phyloP scores from a whole-genome alignment of 2,888 invertebrate species.

The Noctua fimbriata region DNA sequence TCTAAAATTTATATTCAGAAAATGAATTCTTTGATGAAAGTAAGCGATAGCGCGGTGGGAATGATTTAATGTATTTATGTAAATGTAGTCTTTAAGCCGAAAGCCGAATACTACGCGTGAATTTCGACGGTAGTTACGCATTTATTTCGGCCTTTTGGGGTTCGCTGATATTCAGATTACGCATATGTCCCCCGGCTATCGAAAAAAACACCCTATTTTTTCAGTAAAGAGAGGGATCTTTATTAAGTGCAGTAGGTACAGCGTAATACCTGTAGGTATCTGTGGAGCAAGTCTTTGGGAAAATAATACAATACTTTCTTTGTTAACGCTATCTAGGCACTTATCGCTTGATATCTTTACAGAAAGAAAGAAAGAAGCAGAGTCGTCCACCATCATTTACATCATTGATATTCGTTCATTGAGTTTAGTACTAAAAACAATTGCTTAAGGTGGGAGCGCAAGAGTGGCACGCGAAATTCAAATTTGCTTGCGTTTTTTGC shows the following conservation, averaged over 20 bases:
- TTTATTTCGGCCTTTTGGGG: slow-evolving; percentile 52
- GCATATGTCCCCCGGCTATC: slow-evolving; percentile 34
- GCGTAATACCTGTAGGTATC: not conserved
- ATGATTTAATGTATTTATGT: slow-evolving; percentile 66
- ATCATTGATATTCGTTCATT: too few relatives aligned
- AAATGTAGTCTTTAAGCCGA: slow-evolving; percentile 53
- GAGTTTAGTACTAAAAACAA: too few relatives aligned
- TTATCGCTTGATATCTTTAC: too few relatives aligned
- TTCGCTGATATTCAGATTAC: slow-evolving; percentile 43
- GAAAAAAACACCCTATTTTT: slow-evolving; percentile 20
- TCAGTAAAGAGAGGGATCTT: not conserved
- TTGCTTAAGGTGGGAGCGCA: too few relatives aligned
- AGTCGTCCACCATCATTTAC: too few relatives aligned
- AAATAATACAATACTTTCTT: too few relatives aligned
- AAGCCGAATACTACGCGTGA: slow-evolving; percentile 48
- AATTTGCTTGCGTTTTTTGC: too few relatives aligned
- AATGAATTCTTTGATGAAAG: slow-evolving; percentile 77
- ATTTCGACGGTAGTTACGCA: slow-evolving; percentile 58
- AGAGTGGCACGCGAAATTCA: too few relatives aligned
- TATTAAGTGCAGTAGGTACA: not conserved
- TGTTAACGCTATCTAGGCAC: too few relatives aligned
- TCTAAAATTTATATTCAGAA: slow-evolving; percentile 84
- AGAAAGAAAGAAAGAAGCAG: too few relatives aligned
- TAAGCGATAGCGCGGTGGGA: slow-evolving; percentile 62
- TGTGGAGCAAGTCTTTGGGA: not conserved